Percentiles rank a stretch among this genome's conserved stretches.
Evolutionary conservation across 2,113 vertebrate species (phyloP).

Genomic region (Chamaea fasciata): DNA sequence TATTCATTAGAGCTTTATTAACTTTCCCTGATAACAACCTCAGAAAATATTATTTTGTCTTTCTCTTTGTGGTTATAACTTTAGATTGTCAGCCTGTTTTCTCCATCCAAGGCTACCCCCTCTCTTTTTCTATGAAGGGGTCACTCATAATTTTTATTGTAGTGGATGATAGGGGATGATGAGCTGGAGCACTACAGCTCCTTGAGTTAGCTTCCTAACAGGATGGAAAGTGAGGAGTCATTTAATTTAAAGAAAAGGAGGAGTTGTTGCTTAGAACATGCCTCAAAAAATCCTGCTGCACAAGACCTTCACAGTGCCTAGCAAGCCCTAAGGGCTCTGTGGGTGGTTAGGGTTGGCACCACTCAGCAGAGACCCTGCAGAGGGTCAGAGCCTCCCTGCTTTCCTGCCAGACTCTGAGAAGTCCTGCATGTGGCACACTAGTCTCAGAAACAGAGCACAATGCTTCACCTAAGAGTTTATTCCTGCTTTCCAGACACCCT

Average conservation of each 20-base stretch:
- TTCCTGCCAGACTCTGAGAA: accelerated
- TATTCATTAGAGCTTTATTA: conserved; percentile 18
- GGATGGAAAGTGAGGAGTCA: background rate
- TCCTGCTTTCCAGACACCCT: background rate
- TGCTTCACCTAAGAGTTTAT: background rate
- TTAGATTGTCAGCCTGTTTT: background rate
- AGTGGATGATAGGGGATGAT: background rate
- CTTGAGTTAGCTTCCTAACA: background rate
- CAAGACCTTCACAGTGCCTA: background rate
- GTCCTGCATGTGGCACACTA: accelerated
- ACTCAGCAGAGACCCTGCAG: background rate
- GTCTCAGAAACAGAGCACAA: background rate
- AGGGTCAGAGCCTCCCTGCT: background rate
- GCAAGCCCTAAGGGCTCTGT: background rate
- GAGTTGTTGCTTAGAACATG: background rate
- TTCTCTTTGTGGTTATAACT: background rate
- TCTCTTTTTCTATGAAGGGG: background rate
- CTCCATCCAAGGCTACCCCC: background rate
- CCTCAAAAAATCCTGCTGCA: background rate
- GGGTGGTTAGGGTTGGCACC: background rate
- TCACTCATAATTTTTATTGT: background rate
- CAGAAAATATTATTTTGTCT: conserved; percentile 4
- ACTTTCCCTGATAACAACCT: background rate
- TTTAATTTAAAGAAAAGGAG: background rate
- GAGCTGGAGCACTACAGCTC: background rate